phyloP scores from a whole-genome alignment of 2,888 invertebrate genomes.

The Xestia xanthographa region DNA sequence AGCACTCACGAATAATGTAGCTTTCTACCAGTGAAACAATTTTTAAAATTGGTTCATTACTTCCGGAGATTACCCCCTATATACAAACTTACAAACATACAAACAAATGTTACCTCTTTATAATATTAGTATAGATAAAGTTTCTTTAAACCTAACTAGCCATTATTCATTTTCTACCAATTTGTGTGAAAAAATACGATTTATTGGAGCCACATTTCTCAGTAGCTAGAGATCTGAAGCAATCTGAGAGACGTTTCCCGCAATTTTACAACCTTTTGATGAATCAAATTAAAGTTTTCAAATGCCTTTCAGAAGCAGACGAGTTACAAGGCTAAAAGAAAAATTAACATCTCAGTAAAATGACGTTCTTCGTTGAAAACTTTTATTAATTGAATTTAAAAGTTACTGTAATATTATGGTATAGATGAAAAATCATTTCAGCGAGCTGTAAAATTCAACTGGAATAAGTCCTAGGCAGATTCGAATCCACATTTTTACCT shows the following conservation, averaged over 20 bases:
- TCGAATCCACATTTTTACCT: not conserved
- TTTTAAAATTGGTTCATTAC: no score
- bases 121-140: no score
- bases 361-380: slow-evolving; percentile 22
- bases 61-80: no score
- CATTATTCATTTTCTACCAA: no score
- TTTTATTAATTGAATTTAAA: slow-evolving; percentile 51
- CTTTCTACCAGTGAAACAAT: no score
- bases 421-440: slow-evolving; percentile 15
- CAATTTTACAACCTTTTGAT: slow-evolving; percentile 14
- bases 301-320: slow-evolving; percentile 30
- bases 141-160: no score
- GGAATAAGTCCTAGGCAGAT: not conserved
- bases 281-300: slow-evolving; percentile 32
- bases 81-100: no score
- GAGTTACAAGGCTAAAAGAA: slow-evolving; percentile 19
- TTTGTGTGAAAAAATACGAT: not conserved
- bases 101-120: no score
- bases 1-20: no score
- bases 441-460: slow-evolving; percentile 16
- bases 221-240: not conserved
- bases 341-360: slow-evolving; percentile 20
- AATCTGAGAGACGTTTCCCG: not conserved
- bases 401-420: slow-evolving; percentile 33
- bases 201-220: no score